phyloP scores from a whole-genome alignment of 2,113 vertebrate genomes.

The Holacanthus passer region DNA sequence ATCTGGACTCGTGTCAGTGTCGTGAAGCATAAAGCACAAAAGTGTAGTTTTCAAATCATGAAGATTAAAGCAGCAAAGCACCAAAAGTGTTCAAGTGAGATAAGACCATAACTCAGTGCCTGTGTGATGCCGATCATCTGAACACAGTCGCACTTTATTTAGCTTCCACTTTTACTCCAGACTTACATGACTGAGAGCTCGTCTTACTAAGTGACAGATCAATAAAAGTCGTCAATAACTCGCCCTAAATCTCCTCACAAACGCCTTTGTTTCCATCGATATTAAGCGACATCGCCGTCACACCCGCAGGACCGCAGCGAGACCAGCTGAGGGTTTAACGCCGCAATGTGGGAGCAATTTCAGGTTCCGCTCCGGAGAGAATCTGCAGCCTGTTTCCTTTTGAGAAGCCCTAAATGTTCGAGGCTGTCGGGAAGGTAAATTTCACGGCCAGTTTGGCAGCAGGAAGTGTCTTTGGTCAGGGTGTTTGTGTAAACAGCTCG shows the following conservation, averaged over 20 bases:
- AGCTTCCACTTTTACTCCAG: no score
- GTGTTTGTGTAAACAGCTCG: slow-evolving; percentile 75
- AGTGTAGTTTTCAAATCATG: neutral
- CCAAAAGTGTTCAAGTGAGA: neutral
- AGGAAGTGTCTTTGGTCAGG: slow-evolving; percentile 77
- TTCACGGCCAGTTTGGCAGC: slow-evolving; percentile 78
- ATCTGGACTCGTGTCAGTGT: neutral
- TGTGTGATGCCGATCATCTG: neutral
- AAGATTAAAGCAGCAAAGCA: neutral
- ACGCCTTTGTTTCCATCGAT: neutral
- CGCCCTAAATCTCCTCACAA: neutral
- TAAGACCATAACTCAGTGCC: neutral
- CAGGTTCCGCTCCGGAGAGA: slow-evolving; percentile 52
- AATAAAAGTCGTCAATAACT: neutral
- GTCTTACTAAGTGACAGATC: neutral
- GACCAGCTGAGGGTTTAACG: slow-evolving; percentile 25
- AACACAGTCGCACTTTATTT: neutral
- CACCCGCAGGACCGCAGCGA: neutral
- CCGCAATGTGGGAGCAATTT: slow-evolving; percentile 81
- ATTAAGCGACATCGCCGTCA: neutral
- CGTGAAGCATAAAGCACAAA: neutral
- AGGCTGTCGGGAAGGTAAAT: slow-evolving; percentile 61
- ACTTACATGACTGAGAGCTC: neutral
- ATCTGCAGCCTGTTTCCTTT: slow-evolving; percentile 62
- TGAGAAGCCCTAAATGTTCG: slow-evolving; percentile 61